Percentiles rank a stretch among this genome's conserved stretches.
Evolutionary conservation across 2,797 vertebrate genomes (phyloP).

Genomic region (Sus cebifrons): DNA sequence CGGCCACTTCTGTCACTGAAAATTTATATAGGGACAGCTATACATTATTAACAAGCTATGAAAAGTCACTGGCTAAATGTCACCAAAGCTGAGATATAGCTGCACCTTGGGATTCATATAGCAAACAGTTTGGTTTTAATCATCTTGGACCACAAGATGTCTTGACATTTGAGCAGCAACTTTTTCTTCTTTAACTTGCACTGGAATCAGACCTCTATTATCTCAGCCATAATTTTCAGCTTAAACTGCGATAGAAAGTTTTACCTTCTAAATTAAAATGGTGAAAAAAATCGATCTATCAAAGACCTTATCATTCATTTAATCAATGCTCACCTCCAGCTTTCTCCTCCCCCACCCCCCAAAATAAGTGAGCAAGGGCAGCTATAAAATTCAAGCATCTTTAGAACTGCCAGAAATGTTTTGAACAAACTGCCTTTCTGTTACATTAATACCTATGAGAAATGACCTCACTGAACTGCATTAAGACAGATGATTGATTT

Average conservation of each 20-base stretch:
- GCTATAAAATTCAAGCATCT: constrained; percentile 77
- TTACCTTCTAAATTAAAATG: constrained; percentile 89
- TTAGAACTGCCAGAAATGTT: constrained; percentile 51
- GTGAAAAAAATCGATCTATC: constrained; percentile 86
- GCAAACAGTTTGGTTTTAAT: constrained; percentile 93
- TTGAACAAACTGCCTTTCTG: constrained; percentile 56
- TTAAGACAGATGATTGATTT: constrained; percentile 76
- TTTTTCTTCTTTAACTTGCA: constrained; percentile 90
- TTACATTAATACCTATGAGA: constrained; percentile 67
- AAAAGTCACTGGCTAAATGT: constrained; percentile 92
- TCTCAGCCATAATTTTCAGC: constrained; percentile 89
- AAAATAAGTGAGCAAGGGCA: constrained; percentile 79
- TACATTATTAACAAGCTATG: constrained; percentile 93
- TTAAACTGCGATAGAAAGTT: constrained; percentile 88
- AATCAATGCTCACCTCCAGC: constrained; percentile 81
- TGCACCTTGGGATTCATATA: constrained; percentile 91
- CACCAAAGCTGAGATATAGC: constrained; percentile 89
- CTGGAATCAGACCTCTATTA: constrained; percentile 88
- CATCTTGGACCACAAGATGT: constrained; percentile 90
- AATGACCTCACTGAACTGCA: constrained; percentile 71
- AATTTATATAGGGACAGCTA: constrained; percentile 90
- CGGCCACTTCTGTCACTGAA: constrained; percentile 89
- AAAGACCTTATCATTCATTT: constrained; percentile 85
- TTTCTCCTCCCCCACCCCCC: neutral
- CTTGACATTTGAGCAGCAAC: constrained; percentile 91